Conservation (phyloP, 2,888 invertebrate species). For the Caenorhabditis panamensis region DNA sequence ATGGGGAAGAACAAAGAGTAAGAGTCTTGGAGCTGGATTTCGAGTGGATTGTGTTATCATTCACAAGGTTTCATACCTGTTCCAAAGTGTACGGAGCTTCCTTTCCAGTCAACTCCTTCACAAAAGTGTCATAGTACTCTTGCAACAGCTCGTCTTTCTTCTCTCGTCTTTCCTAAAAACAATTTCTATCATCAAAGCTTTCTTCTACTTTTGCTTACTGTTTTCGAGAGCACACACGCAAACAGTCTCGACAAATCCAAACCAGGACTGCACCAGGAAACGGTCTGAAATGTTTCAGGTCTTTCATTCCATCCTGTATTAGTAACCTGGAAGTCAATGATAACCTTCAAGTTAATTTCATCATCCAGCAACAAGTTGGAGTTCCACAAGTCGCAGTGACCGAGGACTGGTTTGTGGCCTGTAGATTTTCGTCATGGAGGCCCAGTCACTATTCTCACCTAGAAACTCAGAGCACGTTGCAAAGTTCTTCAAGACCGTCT, state of each 20-base stretch:
- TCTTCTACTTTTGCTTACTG: too few relatives aligned
- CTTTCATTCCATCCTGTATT: too few relatives aligned
- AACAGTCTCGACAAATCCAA: slow-evolving; percentile 43
- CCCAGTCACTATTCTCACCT: background rate
- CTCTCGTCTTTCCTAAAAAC: too few relatives aligned
- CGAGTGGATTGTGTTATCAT: too few relatives aligned
- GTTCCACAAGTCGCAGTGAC: slow-evolving; percentile 49
- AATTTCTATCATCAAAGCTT: too few relatives aligned
- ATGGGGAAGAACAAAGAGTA: slow-evolving; percentile 36
- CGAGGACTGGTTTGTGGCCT: slow-evolving; percentile 32
- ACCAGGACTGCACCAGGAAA: slow-evolving; percentile 28
- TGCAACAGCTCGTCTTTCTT: slow-evolving; percentile 48
- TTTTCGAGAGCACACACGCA: slow-evolving; percentile 10
- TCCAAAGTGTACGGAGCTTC: slow-evolving; percentile 46
- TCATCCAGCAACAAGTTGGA: slow-evolving; percentile 39
- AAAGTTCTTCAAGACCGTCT: background rate
- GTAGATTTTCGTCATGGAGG: background rate
- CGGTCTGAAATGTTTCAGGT: slow-evolving; percentile 27
- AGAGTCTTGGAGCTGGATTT: too few relatives aligned
- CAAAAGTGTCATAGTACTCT: slow-evolving; percentile 48
- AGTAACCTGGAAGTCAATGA: slow-evolving; percentile 57
- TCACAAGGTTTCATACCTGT: slow-evolving; percentile 40
- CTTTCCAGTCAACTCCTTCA: slow-evolving; percentile 39
- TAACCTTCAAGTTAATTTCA: slow-evolving; percentile 36
- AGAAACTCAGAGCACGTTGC: background rate